Conservation (phyloP, 1,140 invertebrate genomes). For the Cotesia typhae region DNA sequence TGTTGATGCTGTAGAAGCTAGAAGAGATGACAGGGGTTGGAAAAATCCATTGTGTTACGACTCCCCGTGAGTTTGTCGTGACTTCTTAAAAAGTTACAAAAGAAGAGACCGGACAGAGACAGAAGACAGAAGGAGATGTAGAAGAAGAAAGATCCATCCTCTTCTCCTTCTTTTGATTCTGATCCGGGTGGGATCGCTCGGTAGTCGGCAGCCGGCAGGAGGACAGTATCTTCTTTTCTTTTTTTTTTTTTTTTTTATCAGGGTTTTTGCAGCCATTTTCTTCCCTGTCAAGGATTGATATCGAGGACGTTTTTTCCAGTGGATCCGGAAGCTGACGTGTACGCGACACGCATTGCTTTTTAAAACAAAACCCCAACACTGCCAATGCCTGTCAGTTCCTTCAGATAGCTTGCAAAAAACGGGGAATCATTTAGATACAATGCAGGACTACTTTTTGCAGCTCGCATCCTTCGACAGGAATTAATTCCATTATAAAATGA, state of each 20-base stretch:
- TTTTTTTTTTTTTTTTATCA: too few species aligned
- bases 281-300: slow-evolving; percentile 39
- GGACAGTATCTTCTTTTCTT: too few species aligned
- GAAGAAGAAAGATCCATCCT: background rate
- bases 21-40: slow-evolving; percentile 37
- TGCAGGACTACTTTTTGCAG: too few species aligned
- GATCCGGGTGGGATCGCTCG: slow-evolving; percentile 32
- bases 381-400: slow-evolving; percentile 29
- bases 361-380: slow-evolving; percentile 25
- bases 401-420: background rate
- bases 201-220: slow-evolving; percentile 36
- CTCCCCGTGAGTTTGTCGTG: slow-evolving; percentile 44
- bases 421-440: too few species aligned
- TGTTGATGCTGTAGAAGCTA: slow-evolving; percentile 34
- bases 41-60: slow-evolving; percentile 49
- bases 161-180: background rate
- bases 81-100: slow-evolving; percentile 45
- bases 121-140: background rate
- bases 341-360: slow-evolving; percentile 33
- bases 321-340: slow-evolving; percentile 26
- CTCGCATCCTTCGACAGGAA: too few species aligned
- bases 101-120: slow-evolving; percentile 27
- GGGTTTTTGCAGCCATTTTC: slow-evolving; percentile 16
- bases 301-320: slow-evolving; percentile 35
- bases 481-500: too few species aligned